A percentile compares a stretch with the other conserved stretches of the same genome.
These are phyloP conservation scores for Nymphalis urticae DNA, from an alignment of 2,888 invertebrate genomes.

Conservation along the genomic window DNA sequence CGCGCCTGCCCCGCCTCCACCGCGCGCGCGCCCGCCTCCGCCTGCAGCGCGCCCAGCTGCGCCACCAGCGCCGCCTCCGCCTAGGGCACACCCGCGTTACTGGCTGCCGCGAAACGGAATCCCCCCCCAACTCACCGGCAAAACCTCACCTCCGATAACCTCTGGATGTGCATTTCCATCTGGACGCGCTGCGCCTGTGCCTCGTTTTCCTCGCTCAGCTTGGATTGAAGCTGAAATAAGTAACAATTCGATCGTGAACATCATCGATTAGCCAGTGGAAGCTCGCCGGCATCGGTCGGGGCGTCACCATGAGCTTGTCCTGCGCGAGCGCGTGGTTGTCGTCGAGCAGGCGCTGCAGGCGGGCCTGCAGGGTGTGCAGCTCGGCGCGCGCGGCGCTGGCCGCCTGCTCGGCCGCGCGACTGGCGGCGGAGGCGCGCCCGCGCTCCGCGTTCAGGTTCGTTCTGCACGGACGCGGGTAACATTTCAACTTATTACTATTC, in stretches of 20 bases:
- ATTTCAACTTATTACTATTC: neutral
- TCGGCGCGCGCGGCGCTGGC: constrained; percentile 80
- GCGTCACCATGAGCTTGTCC: constrained; percentile 80
- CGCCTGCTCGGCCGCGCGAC: constrained; percentile 82
- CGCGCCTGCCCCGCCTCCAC: constrained; percentile 71
- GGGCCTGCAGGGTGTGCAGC: constrained; percentile 82
- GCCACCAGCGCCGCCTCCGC: constrained; percentile 60
- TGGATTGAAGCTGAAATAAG: constrained; percentile 78
- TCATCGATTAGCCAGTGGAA: too few relatives aligned
- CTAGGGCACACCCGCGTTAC: constrained; percentile 42
- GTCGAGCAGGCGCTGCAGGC: constrained; percentile 83
- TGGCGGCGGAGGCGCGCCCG: constrained; percentile 76
- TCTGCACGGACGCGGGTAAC: constrained; percentile 48
- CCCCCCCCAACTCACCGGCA: too few relatives aligned
- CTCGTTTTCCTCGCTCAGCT: constrained; percentile 77
- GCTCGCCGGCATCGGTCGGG: too few relatives aligned
- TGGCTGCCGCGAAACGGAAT: too few relatives aligned
- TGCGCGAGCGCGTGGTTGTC: constrained; percentile 84
- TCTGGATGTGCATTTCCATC: constrained; percentile 84
- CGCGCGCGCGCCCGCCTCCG: constrained; percentile 59
- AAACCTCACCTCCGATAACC: constrained; percentile 78
- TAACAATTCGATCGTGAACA: constrained; percentile 12
- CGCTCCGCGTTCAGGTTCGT: constrained; percentile 85
- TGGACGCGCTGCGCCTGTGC: constrained; percentile 84
- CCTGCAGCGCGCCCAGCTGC: constrained; percentile 76